Evolutionary conservation across 2,113 vertebrate genomes (phyloP).

Genomic region (Cyprinodon brontotheroides): DNA sequence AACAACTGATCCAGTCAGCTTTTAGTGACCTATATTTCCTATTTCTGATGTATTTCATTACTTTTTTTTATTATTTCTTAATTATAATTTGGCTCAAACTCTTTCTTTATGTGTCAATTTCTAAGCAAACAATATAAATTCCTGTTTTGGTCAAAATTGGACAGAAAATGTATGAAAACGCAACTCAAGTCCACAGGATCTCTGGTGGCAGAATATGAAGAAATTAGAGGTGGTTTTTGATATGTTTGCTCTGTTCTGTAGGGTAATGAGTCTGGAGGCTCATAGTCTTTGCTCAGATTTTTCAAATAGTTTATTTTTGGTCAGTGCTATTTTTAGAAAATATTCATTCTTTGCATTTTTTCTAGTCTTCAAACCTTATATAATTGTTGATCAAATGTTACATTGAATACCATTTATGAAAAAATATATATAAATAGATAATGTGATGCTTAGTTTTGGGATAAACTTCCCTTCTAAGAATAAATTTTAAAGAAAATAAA

Average conservation of each 20-base stretch:
- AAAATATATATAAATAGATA: background rate
- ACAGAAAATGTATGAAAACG: background rate
- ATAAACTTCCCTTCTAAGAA: background rate
- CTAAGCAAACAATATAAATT: background rate
- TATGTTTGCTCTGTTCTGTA: background rate
- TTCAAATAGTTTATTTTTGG: background rate
- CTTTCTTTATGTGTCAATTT: background rate
- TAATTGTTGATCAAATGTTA: background rate
- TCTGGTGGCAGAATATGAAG: background rate
- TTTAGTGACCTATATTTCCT: background rate
- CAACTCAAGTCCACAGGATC: background rate
- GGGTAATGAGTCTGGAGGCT: constrained; percentile 10
- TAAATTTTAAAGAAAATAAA: background rate
- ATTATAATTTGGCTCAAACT: background rate
- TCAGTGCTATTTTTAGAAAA: background rate
- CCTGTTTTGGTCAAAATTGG: background rate
- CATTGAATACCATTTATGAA: background rate
- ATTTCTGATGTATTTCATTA: background rate
- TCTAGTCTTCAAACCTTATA: background rate
- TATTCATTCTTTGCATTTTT: background rate
- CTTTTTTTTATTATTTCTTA: background rate
- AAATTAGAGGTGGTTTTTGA: background rate
- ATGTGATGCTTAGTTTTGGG: background rate
- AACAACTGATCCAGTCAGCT: background rate
- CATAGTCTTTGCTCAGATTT: constrained; percentile 5